phyloP scores from a whole-genome alignment of 2,113 vertebrate species.

The Xenus cinereus region DNA sequence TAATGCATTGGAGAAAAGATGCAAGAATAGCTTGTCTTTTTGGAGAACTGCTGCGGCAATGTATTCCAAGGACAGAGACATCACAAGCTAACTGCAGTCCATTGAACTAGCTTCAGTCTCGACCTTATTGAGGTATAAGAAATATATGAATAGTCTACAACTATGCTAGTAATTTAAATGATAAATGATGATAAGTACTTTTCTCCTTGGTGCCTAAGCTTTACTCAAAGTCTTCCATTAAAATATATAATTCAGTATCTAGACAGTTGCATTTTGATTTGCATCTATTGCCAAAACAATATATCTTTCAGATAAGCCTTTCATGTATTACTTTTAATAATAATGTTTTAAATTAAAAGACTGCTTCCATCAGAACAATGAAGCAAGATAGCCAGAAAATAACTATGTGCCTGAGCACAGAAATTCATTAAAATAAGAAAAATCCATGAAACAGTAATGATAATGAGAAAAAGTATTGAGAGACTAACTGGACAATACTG shows the following conservation, averaged over 20 bases:
- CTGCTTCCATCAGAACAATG: slow-evolving; percentile 36
- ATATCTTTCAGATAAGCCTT: slow-evolving; percentile 24
- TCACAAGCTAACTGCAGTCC: neutral
- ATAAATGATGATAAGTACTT: neutral
- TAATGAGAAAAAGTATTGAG: neutral
- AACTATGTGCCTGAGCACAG: neutral
- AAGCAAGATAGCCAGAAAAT: slow-evolving; percentile 31
- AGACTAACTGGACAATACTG: neutral
- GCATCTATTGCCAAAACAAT: neutral
- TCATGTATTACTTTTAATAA: neutral
- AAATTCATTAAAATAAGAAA: slow-evolving; percentile 15
- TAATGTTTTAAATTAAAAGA: slow-evolving; percentile 23
- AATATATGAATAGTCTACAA: neutral
- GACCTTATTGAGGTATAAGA: neutral
- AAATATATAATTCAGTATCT: neutral
- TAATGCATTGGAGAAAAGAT: neutral
- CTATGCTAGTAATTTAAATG: neutral
- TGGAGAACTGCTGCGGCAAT: neutral
- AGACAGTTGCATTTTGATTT: slow-evolving; percentile 34
- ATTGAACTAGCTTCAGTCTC: neutral
- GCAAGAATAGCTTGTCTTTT: neutral
- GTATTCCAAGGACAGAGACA: neutral
- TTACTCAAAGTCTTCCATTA: slow-evolving; percentile 7
- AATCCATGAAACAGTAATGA: neutral
- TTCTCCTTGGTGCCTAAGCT: neutral